Percentiles rank a stretch among this genome's conserved stretches.
Evolutionary conservation across 2,888 invertebrate genomes (phyloP).

Genomic region (Desoria tigrina): DNA sequence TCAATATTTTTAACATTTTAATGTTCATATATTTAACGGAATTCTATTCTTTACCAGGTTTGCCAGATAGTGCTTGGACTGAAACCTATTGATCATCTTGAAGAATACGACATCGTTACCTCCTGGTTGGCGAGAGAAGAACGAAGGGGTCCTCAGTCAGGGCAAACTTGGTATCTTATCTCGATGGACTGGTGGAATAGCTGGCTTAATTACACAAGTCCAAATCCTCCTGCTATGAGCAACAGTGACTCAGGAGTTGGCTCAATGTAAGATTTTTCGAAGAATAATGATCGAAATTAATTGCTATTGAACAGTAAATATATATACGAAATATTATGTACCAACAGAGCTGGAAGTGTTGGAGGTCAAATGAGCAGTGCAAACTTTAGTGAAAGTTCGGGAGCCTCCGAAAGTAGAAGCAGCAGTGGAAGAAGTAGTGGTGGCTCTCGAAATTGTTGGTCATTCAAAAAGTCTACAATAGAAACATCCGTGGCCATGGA

Average conservation of each 20-base stretch:
- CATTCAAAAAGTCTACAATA: conserved; percentile 43
- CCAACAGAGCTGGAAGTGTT: conserved; percentile 14
- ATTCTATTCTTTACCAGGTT: conserved; percentile 58
- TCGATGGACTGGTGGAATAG: conserved; percentile 82
- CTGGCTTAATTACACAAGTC: conserved; percentile 69
- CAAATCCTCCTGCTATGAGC: conserved; percentile 48
- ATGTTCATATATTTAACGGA: background rate
- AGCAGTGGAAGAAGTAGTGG: conserved; percentile 26
- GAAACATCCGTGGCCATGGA: conserved; percentile 50
- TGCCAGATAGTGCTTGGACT: conserved; percentile 86
- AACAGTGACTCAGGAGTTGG: conserved; percentile 53
- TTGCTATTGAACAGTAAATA: background rate
- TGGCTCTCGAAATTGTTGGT: conserved; percentile 49
- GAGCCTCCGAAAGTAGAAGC: conserved; percentile 22
- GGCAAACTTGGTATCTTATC: conserved; percentile 87
- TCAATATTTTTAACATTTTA: no score
- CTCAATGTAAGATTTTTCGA: conserved; percentile 45
- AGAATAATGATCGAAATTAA: background rate
- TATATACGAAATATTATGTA: background rate
- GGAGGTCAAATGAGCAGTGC: conserved; percentile 7
- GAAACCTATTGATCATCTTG: conserved; percentile 74
- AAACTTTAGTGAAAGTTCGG: conserved; percentile 34
- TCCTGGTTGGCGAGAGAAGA: conserved; percentile 81
- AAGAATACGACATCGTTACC: conserved; percentile 78
- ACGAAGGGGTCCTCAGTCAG: conserved; percentile 71